Conservation (phyloP, 2,113 vertebrate species). For the Pedetes capensis region DNA sequence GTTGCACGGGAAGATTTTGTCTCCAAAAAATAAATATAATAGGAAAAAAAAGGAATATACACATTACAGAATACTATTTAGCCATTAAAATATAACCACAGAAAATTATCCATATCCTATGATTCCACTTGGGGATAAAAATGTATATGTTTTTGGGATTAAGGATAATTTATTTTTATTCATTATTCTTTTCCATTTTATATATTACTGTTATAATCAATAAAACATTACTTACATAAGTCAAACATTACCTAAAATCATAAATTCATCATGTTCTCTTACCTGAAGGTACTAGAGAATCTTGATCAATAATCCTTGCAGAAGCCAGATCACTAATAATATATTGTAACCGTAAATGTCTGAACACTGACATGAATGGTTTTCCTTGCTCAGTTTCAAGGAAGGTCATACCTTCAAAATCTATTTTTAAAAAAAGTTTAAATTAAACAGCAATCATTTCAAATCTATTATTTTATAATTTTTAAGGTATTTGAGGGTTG, state of each 20-base stretch:
- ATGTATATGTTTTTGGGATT: not conserved
- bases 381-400: constrained; percentile 91
- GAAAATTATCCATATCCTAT: not conserved
- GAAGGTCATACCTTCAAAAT: constrained; percentile 87
- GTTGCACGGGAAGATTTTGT: not conserved
- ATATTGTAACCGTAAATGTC: constrained; percentile 92
- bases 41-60: not conserved
- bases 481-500: too few relatives aligned
- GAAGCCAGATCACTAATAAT: constrained; percentile 97
- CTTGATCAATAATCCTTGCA: constrained; percentile 93
- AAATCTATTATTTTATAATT: constrained; percentile 44
- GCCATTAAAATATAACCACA: constrained; percentile 14
- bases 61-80: not conserved
- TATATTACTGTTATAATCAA: constrained; percentile 10
- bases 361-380: constrained; percentile 87
- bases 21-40: not conserved
- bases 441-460: constrained; percentile 38
- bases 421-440: constrained; percentile 79
- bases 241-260: constrained; percentile 35
- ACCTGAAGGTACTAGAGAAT: constrained; percentile 93
- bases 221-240: constrained; percentile 29
- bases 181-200: not conserved
- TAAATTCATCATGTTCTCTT: constrained; percentile 59
- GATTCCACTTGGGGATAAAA: not conserved
- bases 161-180: constrained; percentile 27